These are phyloP conservation scores for Poecilia velifera DNA, from an alignment of 2,797 vertebrate species.

Conservation along the genomic window DNA sequence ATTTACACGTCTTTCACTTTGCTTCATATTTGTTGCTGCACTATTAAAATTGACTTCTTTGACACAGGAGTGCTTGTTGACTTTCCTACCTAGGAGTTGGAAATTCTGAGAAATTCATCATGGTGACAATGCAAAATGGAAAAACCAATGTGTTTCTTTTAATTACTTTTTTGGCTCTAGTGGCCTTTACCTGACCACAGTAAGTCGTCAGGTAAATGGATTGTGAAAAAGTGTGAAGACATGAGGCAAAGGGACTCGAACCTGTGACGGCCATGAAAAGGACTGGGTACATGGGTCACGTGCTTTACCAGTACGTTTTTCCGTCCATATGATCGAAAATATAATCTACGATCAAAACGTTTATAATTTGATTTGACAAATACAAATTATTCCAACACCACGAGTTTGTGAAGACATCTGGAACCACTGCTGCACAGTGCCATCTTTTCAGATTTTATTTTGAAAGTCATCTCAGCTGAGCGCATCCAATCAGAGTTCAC, in stretches of 20 bases:
- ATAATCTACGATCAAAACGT: neutral
- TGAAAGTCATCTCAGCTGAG: conserved; percentile 27
- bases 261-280: no score
- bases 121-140: neutral
- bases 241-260: no score
- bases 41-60: no score
- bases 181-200: no score
- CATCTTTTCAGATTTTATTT: conserved; percentile 46
- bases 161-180: neutral
- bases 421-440: neutral
- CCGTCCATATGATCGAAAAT: neutral
- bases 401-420: neutral
- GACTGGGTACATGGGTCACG: no score
- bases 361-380: neutral
- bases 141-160: neutral
- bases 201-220: no score
- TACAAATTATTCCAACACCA: neutral
- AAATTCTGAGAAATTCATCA: neutral
- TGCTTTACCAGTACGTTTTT: no score
- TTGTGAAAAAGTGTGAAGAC: no score
- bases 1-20: neutral
- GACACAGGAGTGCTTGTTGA: neutral
- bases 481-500: conserved; percentile 63
- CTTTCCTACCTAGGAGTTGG: neutral
- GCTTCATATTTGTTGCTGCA: no score